Evolutionary conservation across 2,888 invertebrate genomes (phyloP), one percentile per base, ranked within the genome.

Genomic region (Plebejus anna): DNA sequence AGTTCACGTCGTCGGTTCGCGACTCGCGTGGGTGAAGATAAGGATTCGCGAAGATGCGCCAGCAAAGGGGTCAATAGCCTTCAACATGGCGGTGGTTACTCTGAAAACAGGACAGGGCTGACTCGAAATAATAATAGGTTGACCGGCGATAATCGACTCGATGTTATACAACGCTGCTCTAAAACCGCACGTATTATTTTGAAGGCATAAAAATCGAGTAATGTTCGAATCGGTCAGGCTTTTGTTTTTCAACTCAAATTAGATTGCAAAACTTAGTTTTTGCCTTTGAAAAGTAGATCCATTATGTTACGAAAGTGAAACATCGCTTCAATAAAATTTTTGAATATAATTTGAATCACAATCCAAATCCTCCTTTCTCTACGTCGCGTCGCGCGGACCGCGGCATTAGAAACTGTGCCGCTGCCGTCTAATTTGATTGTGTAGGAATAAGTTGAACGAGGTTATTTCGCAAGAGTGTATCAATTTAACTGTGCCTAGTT

Each of bases 391-490:
- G 22, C 22, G 22, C 22, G 22, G 22, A 22, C 22, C 22, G 22
- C 22, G 80, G 83, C 70, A 78, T 78, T 80, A 80, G 83, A 82
- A 83, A 81, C 81, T 80, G 82, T 82, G 83, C 82, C 82, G 81
- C 83, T 81, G 84, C 84, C 84, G 83, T 87, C 84, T 85, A 85
- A 84, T 88, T 85, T 84, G 87, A 89, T 90, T 89, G 89, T 84
- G 84, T 89, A 89, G 88, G 85, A 89, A 88, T 90, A 90, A 90
- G 89, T 90, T 90, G 88, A 88, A 88, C 89, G 89, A 90, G 90
- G 90, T 88, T 90, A 87, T 92, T 92, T 91, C 90, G 90, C 91
- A 91, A 91, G 88, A 89, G 89, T 89, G 90, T 92, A 90, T 91
- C 90, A 89, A 89, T 92, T 90, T 89, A 89, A 89, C 88, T 76